These are phyloP conservation scores for Urocitellus parryii DNA, from an alignment of 2,113 vertebrate species.

Conservation along the genomic window DNA sequence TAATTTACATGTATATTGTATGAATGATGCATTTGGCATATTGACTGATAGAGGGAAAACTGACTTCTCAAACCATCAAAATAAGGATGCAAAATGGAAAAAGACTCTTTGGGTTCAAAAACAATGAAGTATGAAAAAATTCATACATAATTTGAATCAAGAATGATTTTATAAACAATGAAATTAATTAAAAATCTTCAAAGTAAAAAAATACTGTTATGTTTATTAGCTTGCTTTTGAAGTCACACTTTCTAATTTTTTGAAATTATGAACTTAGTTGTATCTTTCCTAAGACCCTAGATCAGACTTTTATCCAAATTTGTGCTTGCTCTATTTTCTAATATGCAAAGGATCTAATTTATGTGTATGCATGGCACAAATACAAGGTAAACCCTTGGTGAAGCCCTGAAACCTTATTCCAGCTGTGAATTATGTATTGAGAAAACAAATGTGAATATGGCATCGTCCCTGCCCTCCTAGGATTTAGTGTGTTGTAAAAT, in stretches of 20 bases:
- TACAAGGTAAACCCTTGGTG: conserved; percentile 16
- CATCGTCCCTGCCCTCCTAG: background rate
- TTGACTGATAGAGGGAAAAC: conserved; percentile 46
- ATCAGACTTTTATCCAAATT: conserved; percentile 58
- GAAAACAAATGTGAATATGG: conserved; percentile 30
- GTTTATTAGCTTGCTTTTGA: conserved; percentile 75
- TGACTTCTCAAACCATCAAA: conserved; percentile 35
- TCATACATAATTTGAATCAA: conserved; percentile 70
- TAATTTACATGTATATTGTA: background rate
- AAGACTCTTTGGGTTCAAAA: conserved; percentile 63
- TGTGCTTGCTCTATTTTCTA: conserved; percentile 66
- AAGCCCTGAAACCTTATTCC: background rate
- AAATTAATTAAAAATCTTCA: conserved; percentile 79
- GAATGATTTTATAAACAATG: conserved; percentile 75
- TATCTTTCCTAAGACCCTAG: conserved; percentile 50
- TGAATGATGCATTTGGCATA: conserved; percentile 39
- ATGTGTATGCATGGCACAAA: background rate
- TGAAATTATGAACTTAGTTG: conserved; percentile 67
- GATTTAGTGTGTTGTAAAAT: background rate
- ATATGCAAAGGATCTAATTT: conserved; percentile 52
- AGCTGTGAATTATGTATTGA: conserved; percentile 21
- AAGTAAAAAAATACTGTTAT: conserved; percentile 69
- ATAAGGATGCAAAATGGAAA: conserved; percentile 55
- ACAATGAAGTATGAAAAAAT: conserved; percentile 35
- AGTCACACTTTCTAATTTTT: conserved; percentile 66